phyloP scores from a whole-genome alignment of 2,888 invertebrate species.

The Ophioninae sp. region DNA sequence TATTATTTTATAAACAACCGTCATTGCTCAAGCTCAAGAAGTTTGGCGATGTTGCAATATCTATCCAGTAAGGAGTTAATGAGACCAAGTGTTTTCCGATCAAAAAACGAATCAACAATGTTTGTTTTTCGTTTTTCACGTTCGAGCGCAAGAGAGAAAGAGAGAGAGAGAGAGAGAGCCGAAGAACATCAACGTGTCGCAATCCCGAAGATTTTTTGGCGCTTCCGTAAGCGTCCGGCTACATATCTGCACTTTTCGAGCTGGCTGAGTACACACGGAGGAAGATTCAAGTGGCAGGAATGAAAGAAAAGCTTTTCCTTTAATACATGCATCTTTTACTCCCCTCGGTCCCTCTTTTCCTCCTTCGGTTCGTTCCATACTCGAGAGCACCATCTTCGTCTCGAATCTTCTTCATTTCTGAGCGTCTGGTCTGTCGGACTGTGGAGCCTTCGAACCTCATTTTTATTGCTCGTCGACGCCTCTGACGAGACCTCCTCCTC shows the following conservation, averaged over 20 bases:
- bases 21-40: no score
- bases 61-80: no score
- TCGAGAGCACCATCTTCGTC: constrained; percentile 39
- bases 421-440: constrained; percentile 43
- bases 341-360: not conserved
- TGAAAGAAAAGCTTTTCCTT: constrained; percentile 16
- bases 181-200: not conserved
- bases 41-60: no score
- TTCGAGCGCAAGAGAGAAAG: not conserved
- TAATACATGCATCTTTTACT: constrained; percentile 33
- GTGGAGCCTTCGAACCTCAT: constrained; percentile 48
- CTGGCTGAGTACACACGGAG: constrained; percentile 1
- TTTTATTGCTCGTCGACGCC: constrained; percentile 62
- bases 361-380: constrained; percentile 11
- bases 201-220: not conserved
- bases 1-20: no score
- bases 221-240: not conserved
- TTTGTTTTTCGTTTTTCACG: not conserved
- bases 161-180: no score
- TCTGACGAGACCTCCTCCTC: constrained; percentile 14
- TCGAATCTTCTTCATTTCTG: constrained; percentile 43
- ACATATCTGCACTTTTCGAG: constrained; percentile 1
- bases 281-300: constrained; percentile 23
- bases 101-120: not conserved
- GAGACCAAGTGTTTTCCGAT: not conserved